These are phyloP conservation scores for Eledone cirrhosa DNA, from an alignment of 2,888 invertebrate species.

Conservation along the genomic window DNA sequence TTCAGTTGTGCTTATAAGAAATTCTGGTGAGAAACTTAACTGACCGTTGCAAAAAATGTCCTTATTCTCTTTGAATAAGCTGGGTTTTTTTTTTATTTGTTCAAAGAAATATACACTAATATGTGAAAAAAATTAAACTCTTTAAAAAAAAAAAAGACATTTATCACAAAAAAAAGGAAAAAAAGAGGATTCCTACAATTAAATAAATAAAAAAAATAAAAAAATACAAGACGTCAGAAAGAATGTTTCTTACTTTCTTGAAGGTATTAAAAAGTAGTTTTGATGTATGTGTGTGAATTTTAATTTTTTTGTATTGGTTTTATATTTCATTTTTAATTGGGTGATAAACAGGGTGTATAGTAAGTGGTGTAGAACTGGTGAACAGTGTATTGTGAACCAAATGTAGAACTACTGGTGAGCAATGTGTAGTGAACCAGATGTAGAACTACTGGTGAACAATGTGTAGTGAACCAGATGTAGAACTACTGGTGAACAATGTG, in stretches of 20 bases:
- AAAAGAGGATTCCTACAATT: not conserved
- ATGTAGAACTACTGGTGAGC: too few species aligned
- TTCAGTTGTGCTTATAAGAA: constrained; percentile 4
- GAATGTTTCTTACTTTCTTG: too few species aligned
- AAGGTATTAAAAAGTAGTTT: too few species aligned
- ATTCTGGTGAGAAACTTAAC: constrained; percentile 5
- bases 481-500: too few species aligned
- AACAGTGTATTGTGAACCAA: too few species aligned
- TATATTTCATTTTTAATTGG: not conserved
- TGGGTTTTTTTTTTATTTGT: not conserved
- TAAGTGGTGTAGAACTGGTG: not conserved
- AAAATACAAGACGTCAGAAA: not conserved
- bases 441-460: too few species aligned
- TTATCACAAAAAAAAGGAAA: not conserved
- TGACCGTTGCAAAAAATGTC: constrained; percentile 2
- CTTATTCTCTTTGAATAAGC: too few species aligned
- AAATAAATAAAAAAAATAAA: not conserved
- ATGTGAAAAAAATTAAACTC: not conserved
- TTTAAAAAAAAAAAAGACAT: not conserved
- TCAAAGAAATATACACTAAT: constrained; percentile 1
- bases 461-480: too few species aligned
- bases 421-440: too few species aligned
- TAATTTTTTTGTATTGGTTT: too few species aligned
- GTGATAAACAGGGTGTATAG: not conserved
- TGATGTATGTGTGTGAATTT: too few species aligned